These are phyloP conservation scores for Chaetoderma sp. DNA, from an alignment of 2,888 invertebrate genomes.

Conservation along the genomic window DNA sequence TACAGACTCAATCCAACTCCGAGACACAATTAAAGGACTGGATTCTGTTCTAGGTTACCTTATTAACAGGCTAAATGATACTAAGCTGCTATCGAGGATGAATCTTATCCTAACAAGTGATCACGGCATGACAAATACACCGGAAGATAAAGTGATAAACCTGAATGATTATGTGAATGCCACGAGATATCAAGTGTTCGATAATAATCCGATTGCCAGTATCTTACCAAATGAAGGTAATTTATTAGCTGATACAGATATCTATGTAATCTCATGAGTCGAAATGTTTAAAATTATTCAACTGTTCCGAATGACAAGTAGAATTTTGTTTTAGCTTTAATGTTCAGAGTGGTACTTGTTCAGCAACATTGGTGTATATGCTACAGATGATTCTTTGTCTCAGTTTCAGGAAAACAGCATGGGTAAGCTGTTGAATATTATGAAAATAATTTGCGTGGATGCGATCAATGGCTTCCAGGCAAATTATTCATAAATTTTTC, in stretches of 20 bases:
- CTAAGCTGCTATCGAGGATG: slow-evolving; percentile 72
- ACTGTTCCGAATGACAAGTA: no score
- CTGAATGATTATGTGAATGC: slow-evolving; percentile 47
- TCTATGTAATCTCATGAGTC: no score
- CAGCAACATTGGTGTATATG: no score
- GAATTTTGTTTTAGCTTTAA: no score
- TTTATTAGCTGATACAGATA: background rate
- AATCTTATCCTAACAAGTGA: slow-evolving; percentile 81
- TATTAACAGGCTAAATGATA: slow-evolving; percentile 72
- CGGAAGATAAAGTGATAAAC: slow-evolving; percentile 44
- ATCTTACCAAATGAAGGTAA: slow-evolving; percentile 73
- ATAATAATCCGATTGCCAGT: slow-evolving; percentile 74
- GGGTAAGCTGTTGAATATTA: no score
- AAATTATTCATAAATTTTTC: no score
- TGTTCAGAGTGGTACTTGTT: no score
- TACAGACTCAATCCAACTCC: slow-evolving; percentile 61
- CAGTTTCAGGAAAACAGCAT: no score
- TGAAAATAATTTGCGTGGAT: no score
- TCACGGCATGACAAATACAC: slow-evolving; percentile 78
- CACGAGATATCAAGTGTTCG: slow-evolving; percentile 65
- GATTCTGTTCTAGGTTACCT: slow-evolving; percentile 70
- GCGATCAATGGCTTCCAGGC: no score
- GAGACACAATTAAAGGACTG: slow-evolving; percentile 72
- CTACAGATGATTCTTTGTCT: no score
- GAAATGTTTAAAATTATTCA: no score